A percentile compares a stretch with the other conserved stretches of the same genome.
These are phyloP conservation scores for Spisula solida DNA, from an alignment of 2,888 invertebrate genomes.

Conservation along the genomic window DNA sequence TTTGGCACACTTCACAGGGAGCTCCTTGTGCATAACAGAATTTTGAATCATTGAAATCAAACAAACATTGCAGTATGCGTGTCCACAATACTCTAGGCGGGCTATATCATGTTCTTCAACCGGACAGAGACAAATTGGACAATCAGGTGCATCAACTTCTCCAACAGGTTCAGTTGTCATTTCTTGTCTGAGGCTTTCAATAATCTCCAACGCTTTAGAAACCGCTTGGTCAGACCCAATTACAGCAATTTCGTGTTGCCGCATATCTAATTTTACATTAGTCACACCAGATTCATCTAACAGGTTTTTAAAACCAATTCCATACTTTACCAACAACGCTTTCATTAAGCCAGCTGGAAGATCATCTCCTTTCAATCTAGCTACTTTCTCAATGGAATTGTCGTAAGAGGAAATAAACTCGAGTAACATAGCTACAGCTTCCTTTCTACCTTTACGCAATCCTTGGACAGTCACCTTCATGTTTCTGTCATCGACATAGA, in stretches of 20 bases:
- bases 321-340: conserved; percentile 73
- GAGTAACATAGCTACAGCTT: conserved; percentile 4
- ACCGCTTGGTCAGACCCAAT: conserved; percentile 68
- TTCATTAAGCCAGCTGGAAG: conserved; percentile 76
- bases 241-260: conserved; percentile 68
- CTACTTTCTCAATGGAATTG: neutral
- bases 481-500: conserved; percentile 28
- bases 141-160: conserved; percentile 69
- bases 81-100: conserved; percentile 83
- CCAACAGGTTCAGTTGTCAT: neutral
- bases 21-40: conserved; percentile 70
- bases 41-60: conserved; percentile 70
- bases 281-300: conserved; percentile 57
- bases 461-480: conserved; percentile 31
- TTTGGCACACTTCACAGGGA: conserved; percentile 80
- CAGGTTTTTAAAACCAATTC: conserved; percentile 70
- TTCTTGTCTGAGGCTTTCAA: conserved; percentile 53
- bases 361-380: conserved; percentile 33
- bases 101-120: conserved; percentile 75
- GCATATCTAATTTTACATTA: conserved; percentile 69
- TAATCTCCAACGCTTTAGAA: conserved; percentile 54
- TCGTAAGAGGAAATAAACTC: neutral
- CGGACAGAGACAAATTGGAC: conserved; percentile 82
- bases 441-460: neutral
- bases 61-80: conserved; percentile 83